These are phyloP conservation scores for Cryptosula pallasiana DNA, from an alignment of 2,888 invertebrate species.

Conservation along the genomic window DNA sequence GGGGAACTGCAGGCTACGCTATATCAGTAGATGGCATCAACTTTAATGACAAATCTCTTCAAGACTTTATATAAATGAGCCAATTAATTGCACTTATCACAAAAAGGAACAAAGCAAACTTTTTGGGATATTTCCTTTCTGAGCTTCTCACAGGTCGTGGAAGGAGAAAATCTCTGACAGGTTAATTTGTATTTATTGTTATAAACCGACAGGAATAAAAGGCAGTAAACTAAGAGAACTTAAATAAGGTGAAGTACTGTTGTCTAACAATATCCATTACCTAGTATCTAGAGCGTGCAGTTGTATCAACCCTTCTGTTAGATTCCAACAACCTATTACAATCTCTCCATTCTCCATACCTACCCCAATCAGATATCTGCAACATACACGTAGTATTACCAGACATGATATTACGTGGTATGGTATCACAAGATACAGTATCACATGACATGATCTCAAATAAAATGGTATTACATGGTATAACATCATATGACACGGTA, in stretches of 20 bases:
- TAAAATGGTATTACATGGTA: neutral
- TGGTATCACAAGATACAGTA: neutral
- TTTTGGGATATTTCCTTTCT: too few species aligned
- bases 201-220: too few species aligned
- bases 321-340: conserved; percentile 39
- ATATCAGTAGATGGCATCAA: too few species aligned
- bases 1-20: too few species aligned
- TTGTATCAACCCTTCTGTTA: conserved; percentile 32
- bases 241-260: too few species aligned
- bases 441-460: neutral
- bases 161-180: conserved; percentile 28
- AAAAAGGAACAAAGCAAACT: too few species aligned
- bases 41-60: too few species aligned
- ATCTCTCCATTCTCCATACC: conserved; percentile 51
- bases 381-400: conserved; percentile 24
- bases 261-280: too few species aligned
- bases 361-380: conserved; percentile 46
- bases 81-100: too few species aligned
- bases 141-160: neutral
- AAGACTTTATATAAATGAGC: too few species aligned
- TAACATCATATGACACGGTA: neutral
- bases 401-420: neutral
- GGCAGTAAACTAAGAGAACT: too few species aligned
- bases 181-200: too few species aligned
- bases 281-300: conserved; percentile 30